Conservation (phyloP, 2,113 vertebrate species). For the Mesoclemmys tuberculata region DNA sequence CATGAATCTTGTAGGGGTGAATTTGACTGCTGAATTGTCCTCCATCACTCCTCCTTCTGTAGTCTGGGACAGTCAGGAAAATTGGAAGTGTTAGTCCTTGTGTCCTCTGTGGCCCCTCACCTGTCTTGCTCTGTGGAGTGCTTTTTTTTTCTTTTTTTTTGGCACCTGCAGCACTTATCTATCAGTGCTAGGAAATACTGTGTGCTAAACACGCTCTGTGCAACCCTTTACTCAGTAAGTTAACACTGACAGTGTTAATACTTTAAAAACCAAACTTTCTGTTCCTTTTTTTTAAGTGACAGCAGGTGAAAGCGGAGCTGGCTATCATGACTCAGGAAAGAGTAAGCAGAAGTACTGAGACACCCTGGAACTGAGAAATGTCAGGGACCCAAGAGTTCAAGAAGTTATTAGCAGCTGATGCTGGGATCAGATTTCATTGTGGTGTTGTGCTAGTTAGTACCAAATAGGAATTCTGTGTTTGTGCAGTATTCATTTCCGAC, state of each 20-base stretch:
- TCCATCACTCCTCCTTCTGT: neutral
- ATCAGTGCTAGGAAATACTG: neutral
- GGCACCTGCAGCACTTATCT: neutral
- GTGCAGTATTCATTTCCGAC: neutral
- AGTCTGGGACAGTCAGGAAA: neutral
- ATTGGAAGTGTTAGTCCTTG: neutral
- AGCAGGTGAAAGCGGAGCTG: neutral
- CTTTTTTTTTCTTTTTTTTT: neutral
- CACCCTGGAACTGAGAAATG: neutral
- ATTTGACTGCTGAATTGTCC: neutral
- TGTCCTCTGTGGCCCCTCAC: neutral
- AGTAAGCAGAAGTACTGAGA: neutral
- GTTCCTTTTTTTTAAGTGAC: neutral
- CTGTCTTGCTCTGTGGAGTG: rapidly evolving
- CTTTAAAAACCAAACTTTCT: neutral
- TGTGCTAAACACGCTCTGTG: neutral
- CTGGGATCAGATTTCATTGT: neutral
- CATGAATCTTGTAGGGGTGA: neutral
- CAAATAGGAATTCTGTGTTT: neutral
- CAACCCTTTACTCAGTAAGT: neutral
- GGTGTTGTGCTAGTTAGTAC: neutral
- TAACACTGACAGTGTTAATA: neutral
- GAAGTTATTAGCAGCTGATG: neutral
- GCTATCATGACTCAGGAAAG: neutral
- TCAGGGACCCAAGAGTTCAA: neutral